Conservation (phyloP, 2,888 invertebrate species). For the Caenorhabditis afra region DNA sequence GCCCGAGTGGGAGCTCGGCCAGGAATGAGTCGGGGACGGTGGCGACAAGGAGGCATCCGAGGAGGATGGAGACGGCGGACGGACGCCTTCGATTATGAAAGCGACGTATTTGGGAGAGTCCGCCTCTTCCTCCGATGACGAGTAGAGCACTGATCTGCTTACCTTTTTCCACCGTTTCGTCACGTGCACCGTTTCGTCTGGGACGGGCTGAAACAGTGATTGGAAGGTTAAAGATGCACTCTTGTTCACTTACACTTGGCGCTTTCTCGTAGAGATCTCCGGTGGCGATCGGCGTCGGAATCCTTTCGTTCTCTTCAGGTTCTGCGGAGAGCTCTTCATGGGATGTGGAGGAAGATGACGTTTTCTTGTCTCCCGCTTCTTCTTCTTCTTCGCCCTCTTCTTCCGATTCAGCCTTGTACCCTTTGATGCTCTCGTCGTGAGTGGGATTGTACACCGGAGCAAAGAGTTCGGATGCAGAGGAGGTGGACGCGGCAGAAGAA, state of each 20-base stretch:
- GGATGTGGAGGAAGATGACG: conserved; percentile 1
- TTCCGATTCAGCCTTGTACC: conserved; percentile 13
- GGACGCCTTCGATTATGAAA: conserved; percentile 4
- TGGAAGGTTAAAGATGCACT: neutral
- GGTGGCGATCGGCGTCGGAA: conserved; percentile 2
- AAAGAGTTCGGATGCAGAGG: conserved; percentile 5
- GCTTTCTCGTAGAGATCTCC: conserved; percentile 12
- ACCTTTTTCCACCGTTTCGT: conserved; percentile 8
- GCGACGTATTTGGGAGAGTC: neutral
- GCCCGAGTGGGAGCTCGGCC: conserved; percentile 15
- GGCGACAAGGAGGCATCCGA: neutral
- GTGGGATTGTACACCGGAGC: neutral
- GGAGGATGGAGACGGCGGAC: conserved; percentile 3
- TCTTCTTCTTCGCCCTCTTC: neutral
- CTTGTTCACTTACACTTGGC: conserved; percentile 14
- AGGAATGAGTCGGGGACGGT: neutral
- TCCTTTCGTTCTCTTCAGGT: neutral
- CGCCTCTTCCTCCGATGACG: neutral
- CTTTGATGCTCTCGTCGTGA: neutral
- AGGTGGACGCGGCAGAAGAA: neutral
- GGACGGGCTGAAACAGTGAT: conserved; percentile 15
- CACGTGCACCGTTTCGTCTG: neutral
- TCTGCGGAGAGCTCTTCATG: conserved; percentile 11
- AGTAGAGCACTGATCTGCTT: conserved; percentile 1
- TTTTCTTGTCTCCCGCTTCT: no score